Percentiles rank a stretch among this genome's conserved stretches.
phyloP scores from a whole-genome alignment of 2,113 vertebrate genomes.

The Ranitomeya imitator region DNA sequence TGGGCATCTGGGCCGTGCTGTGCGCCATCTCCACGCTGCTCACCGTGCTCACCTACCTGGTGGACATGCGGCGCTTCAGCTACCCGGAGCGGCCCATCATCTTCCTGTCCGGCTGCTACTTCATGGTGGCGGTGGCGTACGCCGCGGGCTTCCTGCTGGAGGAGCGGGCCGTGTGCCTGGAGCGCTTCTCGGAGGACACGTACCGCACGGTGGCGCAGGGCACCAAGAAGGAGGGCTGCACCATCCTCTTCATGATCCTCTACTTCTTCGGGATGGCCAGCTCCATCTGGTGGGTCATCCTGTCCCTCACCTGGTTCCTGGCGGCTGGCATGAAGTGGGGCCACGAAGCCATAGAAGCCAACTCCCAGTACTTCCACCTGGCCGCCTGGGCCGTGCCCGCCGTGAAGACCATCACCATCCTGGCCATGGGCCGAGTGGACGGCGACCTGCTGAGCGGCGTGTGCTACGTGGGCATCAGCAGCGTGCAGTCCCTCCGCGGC shows the following conservation, averaged over 20 bases:
- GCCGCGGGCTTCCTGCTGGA: conserved; percentile 83
- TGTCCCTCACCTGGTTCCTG: conserved; percentile 92
- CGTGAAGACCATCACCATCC: conserved; percentile 85
- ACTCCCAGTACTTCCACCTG: conserved; percentile 90
- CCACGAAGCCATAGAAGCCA: conserved; percentile 93
- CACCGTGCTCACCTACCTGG: conserved; percentile 87
- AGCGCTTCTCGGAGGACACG: conserved; percentile 80
- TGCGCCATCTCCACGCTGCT: conserved; percentile 89
- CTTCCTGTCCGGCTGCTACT: conserved; percentile 91
- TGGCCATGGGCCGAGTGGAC: conserved; percentile 88
- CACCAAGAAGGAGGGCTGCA: conserved; percentile 89
- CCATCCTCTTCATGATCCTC: conserved; percentile 89
- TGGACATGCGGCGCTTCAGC: conserved; percentile 86
- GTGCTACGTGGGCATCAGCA: conserved; percentile 89
- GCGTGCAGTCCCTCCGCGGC: conserved; percentile 80
- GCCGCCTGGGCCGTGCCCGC: conserved; percentile 91
- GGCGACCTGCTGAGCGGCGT: conserved; percentile 90
- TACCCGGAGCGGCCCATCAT: conserved; percentile 91
- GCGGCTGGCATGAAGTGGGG: conserved; percentile 94
- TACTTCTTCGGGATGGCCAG: conserved; percentile 95
- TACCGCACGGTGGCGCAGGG: conserved; percentile 90
- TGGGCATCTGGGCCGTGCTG: conserved; percentile 85
- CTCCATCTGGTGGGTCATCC: conserved; percentile 93
- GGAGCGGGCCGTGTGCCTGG: conserved; percentile 85
- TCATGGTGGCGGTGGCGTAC: conserved; percentile 91